Evolutionary conservation across 2,888 invertebrate species (phyloP), one percentile per base, ranked within the genome.

Genomic region (Ernsta delagoae): DNA sequence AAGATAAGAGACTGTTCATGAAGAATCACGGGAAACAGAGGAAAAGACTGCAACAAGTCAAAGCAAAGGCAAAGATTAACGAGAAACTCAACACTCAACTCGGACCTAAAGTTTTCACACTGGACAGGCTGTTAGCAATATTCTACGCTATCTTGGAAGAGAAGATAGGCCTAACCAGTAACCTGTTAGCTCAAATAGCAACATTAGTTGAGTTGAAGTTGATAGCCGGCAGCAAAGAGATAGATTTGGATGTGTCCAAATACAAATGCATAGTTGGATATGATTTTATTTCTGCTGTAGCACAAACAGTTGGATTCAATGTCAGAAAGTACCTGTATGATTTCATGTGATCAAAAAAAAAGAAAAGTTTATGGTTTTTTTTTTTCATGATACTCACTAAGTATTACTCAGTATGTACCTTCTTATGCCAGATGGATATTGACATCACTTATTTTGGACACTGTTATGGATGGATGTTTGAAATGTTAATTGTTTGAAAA

Each of bases 81-180:
- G 93, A 94, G 62, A 94, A 92, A 79, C 86, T 96, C 71, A 96
- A 95, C 72, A 96, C 95, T 0, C 96, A 96, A 73, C 87, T 97
- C 0, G 98, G 98, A 0, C 98, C 98, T 0, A 97, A 97, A 84
- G 94, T 95, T 0, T 98, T 98, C 78, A 95, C 96, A 0, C 89
- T 98, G 48, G 97, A 97, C 81, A 94, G 98, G 41, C 90, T 98
- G 75, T 86, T 98, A 69, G 98, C 98, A 0, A 98, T 98, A 77
- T 98, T 98, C 85, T 98, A 97, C 83, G 96, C 98, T 0, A 98
- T 99, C 81, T 91, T 98, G 16, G 97, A 97, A 70, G 97, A 97
- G 70, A 96, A 96, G 82, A 96, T 98, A 39, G 96, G 97, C 24
- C 94, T 98, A 16, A 97, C 98, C 45, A 97, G 97, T 72, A 97